Evolutionary conservation across 2,888 invertebrate species (phyloP).

Genomic region (Bruchidius siliquastri): DNA sequence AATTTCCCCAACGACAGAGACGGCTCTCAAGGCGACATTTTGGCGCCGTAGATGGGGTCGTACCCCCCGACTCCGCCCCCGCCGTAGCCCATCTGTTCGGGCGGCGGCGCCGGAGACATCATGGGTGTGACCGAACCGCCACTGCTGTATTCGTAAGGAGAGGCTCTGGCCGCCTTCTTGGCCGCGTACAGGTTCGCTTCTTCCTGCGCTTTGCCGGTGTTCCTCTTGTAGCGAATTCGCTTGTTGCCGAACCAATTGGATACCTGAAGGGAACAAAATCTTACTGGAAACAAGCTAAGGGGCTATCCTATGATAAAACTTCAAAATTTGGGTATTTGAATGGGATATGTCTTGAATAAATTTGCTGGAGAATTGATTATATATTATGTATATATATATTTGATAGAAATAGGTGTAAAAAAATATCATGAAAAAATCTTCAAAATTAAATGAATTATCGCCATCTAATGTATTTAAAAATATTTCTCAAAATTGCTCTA

Average conservation of each 20-base stretch:
- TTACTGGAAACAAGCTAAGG: too few relatives aligned
- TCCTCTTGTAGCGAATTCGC: constrained; percentile 99
- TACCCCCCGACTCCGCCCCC: constrained; percentile 90
- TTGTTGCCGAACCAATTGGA: constrained; percentile 99
- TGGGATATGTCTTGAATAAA: too few relatives aligned
- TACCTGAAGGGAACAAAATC: constrained; percentile 58
- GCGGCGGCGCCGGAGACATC: constrained; percentile 91
- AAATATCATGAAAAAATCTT: too few relatives aligned
- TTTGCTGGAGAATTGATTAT: too few relatives aligned
- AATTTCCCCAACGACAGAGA: neutral
- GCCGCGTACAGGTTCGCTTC: constrained; percentile 98
- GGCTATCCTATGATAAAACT: too few relatives aligned
- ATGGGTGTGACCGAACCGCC: constrained; percentile 89
- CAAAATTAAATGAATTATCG: too few relatives aligned
- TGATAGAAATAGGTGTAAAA: too few relatives aligned
- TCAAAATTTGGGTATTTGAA: too few relatives aligned
- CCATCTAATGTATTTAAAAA: too few relatives aligned
- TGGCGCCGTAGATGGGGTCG: constrained; percentile 83
- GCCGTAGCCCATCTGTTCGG: constrained; percentile 90
- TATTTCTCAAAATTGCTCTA: too few relatives aligned
- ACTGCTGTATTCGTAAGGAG: constrained; percentile 47
- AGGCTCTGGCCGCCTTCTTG: constrained; percentile 88
- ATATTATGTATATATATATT: too few relatives aligned
- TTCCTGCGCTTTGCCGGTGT: constrained; percentile 99
- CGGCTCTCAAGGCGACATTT: constrained; percentile 57